Base-by-base conservation (phyloP, 2,888 invertebrate species). In the Pseudoips prasinana region DNA sequence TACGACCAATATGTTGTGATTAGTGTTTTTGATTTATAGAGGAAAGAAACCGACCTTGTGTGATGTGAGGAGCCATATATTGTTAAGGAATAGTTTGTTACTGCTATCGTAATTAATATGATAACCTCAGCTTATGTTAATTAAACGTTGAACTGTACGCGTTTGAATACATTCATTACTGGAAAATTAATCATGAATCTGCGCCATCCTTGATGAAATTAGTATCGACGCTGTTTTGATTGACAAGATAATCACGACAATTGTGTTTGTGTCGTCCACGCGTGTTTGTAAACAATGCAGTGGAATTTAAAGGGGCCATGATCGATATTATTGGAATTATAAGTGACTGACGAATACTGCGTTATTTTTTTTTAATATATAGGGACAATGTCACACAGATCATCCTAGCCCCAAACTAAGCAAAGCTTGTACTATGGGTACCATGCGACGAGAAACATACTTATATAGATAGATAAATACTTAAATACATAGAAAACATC, bases 41-140 rank as follows among this genome's bases (percentile, higher is more conserved):
- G 25, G 38, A 46, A 32, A 14, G 32, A 34, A 6, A 25, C 1
- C 1, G 24, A 32, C 39, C 14, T 18, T 28, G 11, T n/a, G 9
- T 33, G 30, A 14, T 5, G 14, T 14, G 2, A 14, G 3, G n/a
- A n/a, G n/a, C n/a, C n/a, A n/a, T 14, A 14, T 3, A 14, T 14
- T 3, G 14, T 14, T 14, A 5, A 14, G 2, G 14, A 14, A 14
- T 14, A 14, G 2, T 5, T 5, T 41, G 48, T 52, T 60, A 53
- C 53, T 55, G 39, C 55, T 55, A 48, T 54, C 46, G 32, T 28
- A 50, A 52, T 55, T 14, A 14, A 3, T 14, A 5, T 14, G 64
- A 65, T 69, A 68, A 66, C 63, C 64, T 64, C 58, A 41, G 47
- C 45, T 53, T 53, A 58, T 58, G 52, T 55, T 61, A 58, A 67